phyloP scores from a whole-genome alignment of 2,113 vertebrate species.

The Podarcis muralis region DNA sequence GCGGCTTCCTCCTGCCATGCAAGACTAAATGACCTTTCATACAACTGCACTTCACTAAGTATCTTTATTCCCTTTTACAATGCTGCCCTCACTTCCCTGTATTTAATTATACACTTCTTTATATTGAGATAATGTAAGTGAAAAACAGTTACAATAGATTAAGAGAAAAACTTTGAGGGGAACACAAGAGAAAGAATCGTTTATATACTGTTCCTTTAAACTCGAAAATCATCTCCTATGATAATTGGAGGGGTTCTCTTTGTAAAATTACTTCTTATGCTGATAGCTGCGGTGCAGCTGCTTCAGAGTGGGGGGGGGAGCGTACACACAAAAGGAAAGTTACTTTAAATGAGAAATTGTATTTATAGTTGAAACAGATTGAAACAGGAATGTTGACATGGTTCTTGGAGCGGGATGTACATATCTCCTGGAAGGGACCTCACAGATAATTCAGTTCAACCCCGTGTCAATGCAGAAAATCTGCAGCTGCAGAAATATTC shows the following conservation, averaged over 20 bases:
- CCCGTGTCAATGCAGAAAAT: no score
- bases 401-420: no score
- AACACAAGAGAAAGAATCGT: conserved; percentile 39
- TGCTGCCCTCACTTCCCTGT: conserved; percentile 38
- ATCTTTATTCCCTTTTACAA: conserved; percentile 45
- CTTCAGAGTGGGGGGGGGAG: conserved; percentile 50
- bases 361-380: conserved; percentile 38
- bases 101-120: conserved; percentile 69
- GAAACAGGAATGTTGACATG: not conserved
- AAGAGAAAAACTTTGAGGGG: conserved; percentile 50
- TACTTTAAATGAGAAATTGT: conserved; percentile 61
- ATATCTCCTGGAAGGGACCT: no score
- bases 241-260: conserved; percentile 65
- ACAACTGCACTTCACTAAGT: conserved; percentile 14
- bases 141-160: conserved; percentile 65
- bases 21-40: conserved; percentile 45
- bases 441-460: no score
- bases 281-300: conserved; percentile 69
- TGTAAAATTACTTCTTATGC: conserved; percentile 73
- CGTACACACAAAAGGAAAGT: conserved; percentile 36
- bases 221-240: conserved; percentile 62
- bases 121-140: conserved; percentile 47
- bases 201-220: conserved; percentile 55
- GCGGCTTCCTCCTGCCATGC: conserved; percentile 24
- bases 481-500: no score